Conservation (phyloP, 2,888 invertebrate species). For the Julus scandinavius region DNA sequence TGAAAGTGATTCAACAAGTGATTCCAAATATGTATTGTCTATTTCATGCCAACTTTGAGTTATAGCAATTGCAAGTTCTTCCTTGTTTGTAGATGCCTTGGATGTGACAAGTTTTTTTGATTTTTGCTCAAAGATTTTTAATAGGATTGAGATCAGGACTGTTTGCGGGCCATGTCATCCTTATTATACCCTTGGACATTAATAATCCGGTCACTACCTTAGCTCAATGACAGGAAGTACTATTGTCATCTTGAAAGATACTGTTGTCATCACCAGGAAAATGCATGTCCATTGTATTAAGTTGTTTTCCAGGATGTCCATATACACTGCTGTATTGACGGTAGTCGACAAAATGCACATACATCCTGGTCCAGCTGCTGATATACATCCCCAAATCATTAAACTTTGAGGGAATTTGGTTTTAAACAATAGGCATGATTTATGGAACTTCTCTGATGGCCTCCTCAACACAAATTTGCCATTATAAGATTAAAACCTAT, state of each 20-base stretch:
- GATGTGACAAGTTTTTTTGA: background rate
- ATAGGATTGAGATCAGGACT: slow-evolving; percentile 10
- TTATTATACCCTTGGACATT: background rate
- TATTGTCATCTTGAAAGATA: slow-evolving; percentile 21
- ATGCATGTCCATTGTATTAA: slow-evolving; percentile 19
- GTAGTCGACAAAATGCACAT: no score
- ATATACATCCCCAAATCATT: no score
- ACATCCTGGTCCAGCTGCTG: no score
- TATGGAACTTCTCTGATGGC: no score
- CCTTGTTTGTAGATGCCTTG: background rate
- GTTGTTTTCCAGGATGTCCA: background rate
- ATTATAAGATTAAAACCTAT: no score
- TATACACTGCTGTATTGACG: no score
- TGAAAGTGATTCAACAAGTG: background rate
- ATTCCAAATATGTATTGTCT: background rate
- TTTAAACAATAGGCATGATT: no score
- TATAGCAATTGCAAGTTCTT: background rate
- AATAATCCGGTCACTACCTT: slow-evolving; percentile 34
- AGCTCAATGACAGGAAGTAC: slow-evolving; percentile 39
- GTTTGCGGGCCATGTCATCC: background rate
- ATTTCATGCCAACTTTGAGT: slow-evolving; percentile 1
- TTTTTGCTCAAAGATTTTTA: slow-evolving; percentile 4
- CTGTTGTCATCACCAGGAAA: no score
- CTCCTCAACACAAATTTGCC: no score
- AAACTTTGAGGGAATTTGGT: no score